These are phyloP conservation scores for Drosophila niveifrons DNA, from an alignment of 2,888 invertebrate genomes.

Conservation along the genomic window DNA sequence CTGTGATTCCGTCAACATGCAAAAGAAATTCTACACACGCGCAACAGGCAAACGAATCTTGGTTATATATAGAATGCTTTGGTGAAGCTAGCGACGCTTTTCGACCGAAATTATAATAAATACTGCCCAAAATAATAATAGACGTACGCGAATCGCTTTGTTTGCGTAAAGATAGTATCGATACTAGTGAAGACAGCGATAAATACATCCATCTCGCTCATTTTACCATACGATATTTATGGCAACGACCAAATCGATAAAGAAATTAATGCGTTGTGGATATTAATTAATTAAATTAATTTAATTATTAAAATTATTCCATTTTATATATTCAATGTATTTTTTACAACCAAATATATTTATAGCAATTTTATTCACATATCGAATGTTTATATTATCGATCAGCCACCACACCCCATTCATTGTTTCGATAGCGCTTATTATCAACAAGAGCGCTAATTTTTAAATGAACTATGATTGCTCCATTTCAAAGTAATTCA, in stretches of 20 bases:
- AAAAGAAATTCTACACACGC: conserved; percentile 69
- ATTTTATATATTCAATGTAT: not conserved
- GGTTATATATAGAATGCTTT: conserved; percentile 16
- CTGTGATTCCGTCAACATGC: conserved; percentile 58
- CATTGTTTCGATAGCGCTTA: not conserved
- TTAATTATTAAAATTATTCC: too few species aligned
- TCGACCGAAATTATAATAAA: conserved; percentile 45
- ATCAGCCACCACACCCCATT: not conserved
- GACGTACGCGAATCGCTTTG: conserved; percentile 44
- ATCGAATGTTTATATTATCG: not conserved
- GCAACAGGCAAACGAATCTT: conserved; percentile 57
- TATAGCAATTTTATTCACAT: not conserved
- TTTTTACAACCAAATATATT: not conserved
- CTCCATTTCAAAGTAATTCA: not conserved
- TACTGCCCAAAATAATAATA: conserved; percentile 36
- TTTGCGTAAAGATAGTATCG: conserved; percentile 29
- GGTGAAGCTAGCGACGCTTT: conserved; percentile 30
- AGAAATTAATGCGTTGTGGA: not conserved
- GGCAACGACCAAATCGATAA: not conserved
- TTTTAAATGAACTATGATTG: not conserved
- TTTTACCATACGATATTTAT: conserved; percentile 2
- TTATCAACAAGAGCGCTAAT: not conserved
- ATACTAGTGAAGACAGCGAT: not conserved
- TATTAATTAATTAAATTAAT: too few species aligned
- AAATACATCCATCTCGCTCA: not conserved